Evolutionary conservation across 92 coral and sea anemone genomes (phyloP).

Genomic region (Pocillopora meandrina): DNA sequence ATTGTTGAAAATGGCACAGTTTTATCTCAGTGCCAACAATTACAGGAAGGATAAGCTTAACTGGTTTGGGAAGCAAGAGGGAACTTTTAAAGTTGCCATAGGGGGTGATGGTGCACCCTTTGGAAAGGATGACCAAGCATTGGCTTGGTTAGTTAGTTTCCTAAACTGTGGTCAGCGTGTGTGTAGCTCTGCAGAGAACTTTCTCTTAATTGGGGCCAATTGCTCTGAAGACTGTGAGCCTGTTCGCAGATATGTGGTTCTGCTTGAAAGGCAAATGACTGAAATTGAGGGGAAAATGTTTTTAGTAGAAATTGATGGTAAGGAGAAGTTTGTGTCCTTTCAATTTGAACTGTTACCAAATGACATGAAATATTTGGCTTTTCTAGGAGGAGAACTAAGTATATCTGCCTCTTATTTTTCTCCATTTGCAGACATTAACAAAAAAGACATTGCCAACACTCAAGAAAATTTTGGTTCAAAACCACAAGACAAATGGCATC

Average conservation of each 20-base stretch:
- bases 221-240: too few species aligned
- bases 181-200: too few species aligned
- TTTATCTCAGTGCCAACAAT: conserved; percentile 19
- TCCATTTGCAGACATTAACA: conserved; percentile 74
- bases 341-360: conserved; percentile 48
- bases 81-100: conserved; percentile 23
- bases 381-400: conserved; percentile 64
- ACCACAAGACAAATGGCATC: conserved; percentile 46
- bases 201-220: too few species aligned
- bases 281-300: conserved; percentile 48
- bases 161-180: too few species aligned
- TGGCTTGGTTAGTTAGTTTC: too few species aligned
- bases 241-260: conserved; percentile 41
- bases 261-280: conserved; percentile 52
- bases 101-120: conserved; percentile 45
- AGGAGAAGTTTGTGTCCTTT: conserved; percentile 43
- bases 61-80: conserved; percentile 25
- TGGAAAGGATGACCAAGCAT: too few species aligned
- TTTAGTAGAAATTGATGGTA: conserved; percentile 47
- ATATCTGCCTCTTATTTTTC: conserved; percentile 71
- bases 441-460: conserved; percentile 19
- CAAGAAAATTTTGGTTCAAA: conserved; percentile 41
- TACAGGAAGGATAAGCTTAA: conserved; percentile 37
- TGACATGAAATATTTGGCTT: conserved; percentile 69
- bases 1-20: too few species aligned